phyloP scores from a whole-genome alignment of 30 jellyfish, hydroid and myxozoan species.

The Pseudorhiza aurosa region DNA sequence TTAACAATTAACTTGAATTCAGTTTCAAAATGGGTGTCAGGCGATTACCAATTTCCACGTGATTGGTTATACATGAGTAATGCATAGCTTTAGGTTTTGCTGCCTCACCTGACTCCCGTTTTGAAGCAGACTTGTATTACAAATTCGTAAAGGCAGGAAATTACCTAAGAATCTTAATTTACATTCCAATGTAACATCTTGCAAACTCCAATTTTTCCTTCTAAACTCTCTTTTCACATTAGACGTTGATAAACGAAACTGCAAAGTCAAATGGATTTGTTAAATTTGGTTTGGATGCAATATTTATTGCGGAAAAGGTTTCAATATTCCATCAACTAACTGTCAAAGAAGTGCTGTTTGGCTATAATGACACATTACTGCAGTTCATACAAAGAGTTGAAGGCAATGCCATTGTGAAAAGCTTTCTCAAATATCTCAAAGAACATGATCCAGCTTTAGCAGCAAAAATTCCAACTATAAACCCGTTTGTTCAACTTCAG shows the following conservation, averaged over 20 bases:
- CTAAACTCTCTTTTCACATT: constrained; percentile 2
- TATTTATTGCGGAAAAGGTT: constrained; percentile 7
- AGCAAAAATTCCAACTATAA: constrained; percentile 55
- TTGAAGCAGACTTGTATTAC: no score
- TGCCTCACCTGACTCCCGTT: no score
- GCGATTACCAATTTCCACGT: no score
- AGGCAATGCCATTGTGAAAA: constrained; percentile 27
- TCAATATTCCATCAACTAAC: constrained; percentile 58
- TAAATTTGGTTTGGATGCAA: background rate
- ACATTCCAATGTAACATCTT: no score
- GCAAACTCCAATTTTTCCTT: no score
- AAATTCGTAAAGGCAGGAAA: no score
- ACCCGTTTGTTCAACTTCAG: constrained; percentile 89
- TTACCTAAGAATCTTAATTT: no score
- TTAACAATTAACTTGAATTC: no score
- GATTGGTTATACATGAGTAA: no score
- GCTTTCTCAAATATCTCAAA: constrained; percentile 19
- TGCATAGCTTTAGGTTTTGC: no score
- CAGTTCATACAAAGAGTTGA: constrained; percentile 9
- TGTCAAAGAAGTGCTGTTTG: constrained; percentile 81
- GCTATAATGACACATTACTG: constrained; percentile 84
- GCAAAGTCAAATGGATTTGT: background rate
- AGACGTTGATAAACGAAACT: constrained; percentile 56
- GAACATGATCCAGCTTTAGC: constrained; percentile 56
- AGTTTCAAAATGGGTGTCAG: no score